Evolutionary conservation across 2,113 vertebrate species (phyloP).

Genomic region (Alexandromys fortis): DNA sequence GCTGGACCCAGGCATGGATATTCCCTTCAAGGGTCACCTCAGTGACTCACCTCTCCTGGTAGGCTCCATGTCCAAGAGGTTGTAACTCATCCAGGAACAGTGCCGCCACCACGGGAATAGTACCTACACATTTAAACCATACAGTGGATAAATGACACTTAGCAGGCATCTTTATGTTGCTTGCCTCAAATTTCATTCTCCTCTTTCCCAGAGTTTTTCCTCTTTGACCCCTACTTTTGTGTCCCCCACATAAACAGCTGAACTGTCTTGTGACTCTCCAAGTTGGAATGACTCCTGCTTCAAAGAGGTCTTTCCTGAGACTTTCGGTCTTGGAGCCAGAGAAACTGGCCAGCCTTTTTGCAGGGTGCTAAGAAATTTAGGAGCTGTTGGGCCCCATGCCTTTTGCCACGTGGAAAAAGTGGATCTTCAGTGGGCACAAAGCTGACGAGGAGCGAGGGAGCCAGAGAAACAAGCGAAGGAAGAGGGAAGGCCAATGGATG

Average conservation of each 20-base stretch:
- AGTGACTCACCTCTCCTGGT: not conserved
- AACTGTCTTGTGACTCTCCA: not conserved
- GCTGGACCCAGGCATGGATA: not conserved
- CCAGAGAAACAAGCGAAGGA: not conserved
- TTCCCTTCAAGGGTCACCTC: not conserved
- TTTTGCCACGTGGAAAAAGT: not conserved
- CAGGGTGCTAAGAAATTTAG: not conserved
- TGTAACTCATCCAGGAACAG: not conserved
- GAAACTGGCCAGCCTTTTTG: not conserved
- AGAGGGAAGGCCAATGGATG: too few species aligned
- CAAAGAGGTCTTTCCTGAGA: not conserved
- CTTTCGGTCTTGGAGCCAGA: conserved; percentile 15
- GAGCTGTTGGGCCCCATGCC: not conserved
- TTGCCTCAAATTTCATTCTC: not conserved
- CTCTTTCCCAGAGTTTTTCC: not conserved
- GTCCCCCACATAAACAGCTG: not conserved
- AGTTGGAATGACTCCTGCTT: conserved; percentile 5
- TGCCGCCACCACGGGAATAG: too few species aligned
- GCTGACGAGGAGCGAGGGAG: not conserved
- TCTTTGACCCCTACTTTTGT: not conserved
- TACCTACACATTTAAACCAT: not conserved
- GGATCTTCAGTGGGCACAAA: not conserved
- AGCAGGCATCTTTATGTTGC: not conserved
- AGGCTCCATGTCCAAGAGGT: not conserved
- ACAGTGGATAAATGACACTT: rapidly evolving